Evolutionary conservation across 2,888 invertebrate species (phyloP), one percentile per base, ranked within the genome.

Genomic region (Acheta domesticus): DNA sequence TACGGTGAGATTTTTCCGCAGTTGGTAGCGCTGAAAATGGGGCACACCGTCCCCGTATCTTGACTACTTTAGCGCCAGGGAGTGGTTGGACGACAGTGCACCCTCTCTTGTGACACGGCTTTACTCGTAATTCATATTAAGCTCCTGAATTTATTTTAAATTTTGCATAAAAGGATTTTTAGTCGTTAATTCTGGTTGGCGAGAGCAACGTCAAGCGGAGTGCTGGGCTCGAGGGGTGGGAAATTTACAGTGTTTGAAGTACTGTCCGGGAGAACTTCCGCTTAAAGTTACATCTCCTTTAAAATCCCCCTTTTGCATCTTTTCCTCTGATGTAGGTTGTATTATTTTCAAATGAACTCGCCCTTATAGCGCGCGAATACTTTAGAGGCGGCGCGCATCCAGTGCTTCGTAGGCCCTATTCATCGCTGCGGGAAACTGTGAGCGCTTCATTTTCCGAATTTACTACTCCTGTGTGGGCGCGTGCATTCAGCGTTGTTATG

Each of bases 71-170:
- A 62, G 62, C 62, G 62, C 62, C 62, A 19, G 16, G 62, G 62
- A 62, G 62, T 62, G 62, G 62, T n/a, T 62, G n/a, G 62, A 5
- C 14, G 62, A 62, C 14, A 62, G 62, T 62, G 62, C 16, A 5
- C 36, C 62, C n/a, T 62, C 62, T 62, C 62, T 14, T 14, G 16
- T 62, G 62, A 62, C 62, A 62, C n/a, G 62, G 62, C 62, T 62
- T 62, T 62, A 62, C 62, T 62, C 62, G 62, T 62, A 62, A 62
- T 62, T 62, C 62, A 62, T 62, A 62, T 62, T 62, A 62, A 62
- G 62, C 62, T 62, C n/a, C 62, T 62, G 62, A 62, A 62, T 62
- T 62, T 62, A 62, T 62, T 62, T 62, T 62, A 62, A 62, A 62
- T 62, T 62, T 62, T 62, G 62, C 62, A 62, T 62, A 62, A 62